Base-by-base conservation (phyloP, 2,113 vertebrate species). In the Ceuthmochares aereus region DNA sequence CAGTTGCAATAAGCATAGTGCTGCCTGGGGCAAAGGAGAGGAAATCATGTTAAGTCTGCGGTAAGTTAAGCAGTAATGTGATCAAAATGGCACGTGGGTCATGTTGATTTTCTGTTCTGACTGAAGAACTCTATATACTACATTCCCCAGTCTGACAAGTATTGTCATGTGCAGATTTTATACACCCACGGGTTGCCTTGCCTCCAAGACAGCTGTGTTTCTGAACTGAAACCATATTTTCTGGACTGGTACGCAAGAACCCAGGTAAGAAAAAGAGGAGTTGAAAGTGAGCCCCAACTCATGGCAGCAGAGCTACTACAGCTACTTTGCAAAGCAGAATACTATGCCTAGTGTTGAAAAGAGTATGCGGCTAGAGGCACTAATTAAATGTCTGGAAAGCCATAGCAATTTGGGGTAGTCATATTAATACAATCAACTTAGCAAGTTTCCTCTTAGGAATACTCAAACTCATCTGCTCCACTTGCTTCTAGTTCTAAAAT, bases 301-400 rank as follows among this genome's bases (percentile, higher is more conserved):
- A 40, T 27, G 32, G 51, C 27, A 62, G 2, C 16, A 34, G 63
- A 84, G n/a, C n/a, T 21, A 3, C 51, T 72, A 40, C 0, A 0
- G 75, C 18, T 51, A 60, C 64, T 60, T 12, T 22, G 55, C 59
- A 85, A 19, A 80, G n/a, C 63, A 73, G 42, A 79, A 36, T 29
- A 49, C 1, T 5, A n/a, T 10, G 34, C 29, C 37, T 45, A 59
- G 26, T 69, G 20, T 22, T 67, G 42, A 81, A 82, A 72, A 73
- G 36, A 45, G 4, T 18, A 66, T 30, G 19, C n/a, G 77, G 59
- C 40, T 76, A 63, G 68, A 77, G 32, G 34, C 49, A 54, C 45
- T 84, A 76, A 86, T 80, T 70, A 95, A 77, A 80, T 2, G 6
- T 37, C 68, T 85, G 37, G 52, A 86, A 95, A 85, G 21, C 16